Evolutionary conservation across 2,888 invertebrate species (phyloP), one percentile per base, ranked within the genome.

Genomic region (Chymomyza amoena): DNA sequence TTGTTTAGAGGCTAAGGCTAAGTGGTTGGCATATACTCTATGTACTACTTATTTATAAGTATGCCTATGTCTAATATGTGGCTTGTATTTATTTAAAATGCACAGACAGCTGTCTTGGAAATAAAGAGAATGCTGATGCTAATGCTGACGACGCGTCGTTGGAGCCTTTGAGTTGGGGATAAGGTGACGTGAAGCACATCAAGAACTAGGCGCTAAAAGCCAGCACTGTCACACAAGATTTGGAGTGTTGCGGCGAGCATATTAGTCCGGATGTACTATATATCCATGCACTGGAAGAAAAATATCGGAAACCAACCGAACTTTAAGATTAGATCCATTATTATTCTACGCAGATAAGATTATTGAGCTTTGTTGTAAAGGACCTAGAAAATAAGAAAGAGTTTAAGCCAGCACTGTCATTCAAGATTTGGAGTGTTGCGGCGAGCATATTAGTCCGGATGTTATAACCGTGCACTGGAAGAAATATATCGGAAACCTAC

Each of bases 61-160:
- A 52, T 52, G 52, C 52, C 52, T 54, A 45, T 45, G 10, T 13
- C 39, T 45, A 45, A 45, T 45, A 45, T 45, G 13, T 13, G 57
- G 54, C 63, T 80, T 83, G 76, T 73, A 66, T 73, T 62, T 77
- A 77, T 86, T 81, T 75, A 68, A 75, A 79, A 77, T 81, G 70
- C 81, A 78, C 39, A 61, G 68, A 36, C 73, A 71, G 81, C 67
- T 73, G 69, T 54, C 54, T 54, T 54, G 54, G 54, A 54, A 13
- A 54, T 20, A 54, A 20, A 15, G 65, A 4, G 16, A 64, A n/a
- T 45, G 20, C 62, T 25, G 39, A 16, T 9, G 54, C 57, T 6
- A 61, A 51, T 7, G 64, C 25, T 9, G 62, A 10, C 7, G 28
- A 25, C 63, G 13, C 7, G 28, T 25, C 63, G 13, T 9, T 36